A percentile compares a stretch with the other conserved stretches of the same genome.
Evolutionary conservation across 2,113 vertebrate genomes (phyloP).

Genomic region (Spilogale gracilis): DNA sequence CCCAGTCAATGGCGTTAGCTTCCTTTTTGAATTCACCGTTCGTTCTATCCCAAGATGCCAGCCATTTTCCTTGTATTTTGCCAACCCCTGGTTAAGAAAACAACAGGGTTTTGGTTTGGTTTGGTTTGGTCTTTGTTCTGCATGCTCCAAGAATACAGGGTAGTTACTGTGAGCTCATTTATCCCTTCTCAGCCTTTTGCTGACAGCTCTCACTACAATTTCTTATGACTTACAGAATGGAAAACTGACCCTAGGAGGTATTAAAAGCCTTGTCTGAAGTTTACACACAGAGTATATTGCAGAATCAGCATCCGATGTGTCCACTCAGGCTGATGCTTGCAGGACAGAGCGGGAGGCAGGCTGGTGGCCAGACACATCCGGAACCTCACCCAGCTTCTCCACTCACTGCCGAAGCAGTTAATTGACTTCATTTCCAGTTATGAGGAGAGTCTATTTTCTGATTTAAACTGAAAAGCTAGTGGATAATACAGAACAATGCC

Average conservation of each 20-base stretch:
- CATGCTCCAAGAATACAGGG: not conserved
- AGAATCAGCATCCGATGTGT: not conserved
- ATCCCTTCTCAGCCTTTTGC: not conserved
- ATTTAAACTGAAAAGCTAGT: not conserved
- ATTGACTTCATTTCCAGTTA: not conserved
- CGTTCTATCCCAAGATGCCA: not conserved
- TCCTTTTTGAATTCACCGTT: not conserved
- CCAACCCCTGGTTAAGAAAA: not conserved
- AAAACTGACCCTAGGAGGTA: slow-evolving; percentile 17
- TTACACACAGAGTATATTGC: not conserved
- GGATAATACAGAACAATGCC: no score
- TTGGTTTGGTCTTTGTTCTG: not conserved
- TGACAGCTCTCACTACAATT: not conserved
- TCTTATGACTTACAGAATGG: not conserved
- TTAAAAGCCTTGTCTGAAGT: not conserved
- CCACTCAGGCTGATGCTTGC: no score
- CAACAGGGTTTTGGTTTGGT: not conserved
- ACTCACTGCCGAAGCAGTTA: not conserved
- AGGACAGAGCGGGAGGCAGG: not conserved
- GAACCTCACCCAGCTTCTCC: accelerated
- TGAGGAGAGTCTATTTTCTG: not conserved
- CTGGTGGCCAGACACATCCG: not conserved
- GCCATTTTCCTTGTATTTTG: not conserved
- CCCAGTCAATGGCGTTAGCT: not conserved
- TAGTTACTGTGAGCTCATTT: not conserved